These are phyloP conservation scores for Brienomyrus longianalis DNA, from an alignment of 2,113 vertebrate species.

Conservation along the genomic window DNA sequence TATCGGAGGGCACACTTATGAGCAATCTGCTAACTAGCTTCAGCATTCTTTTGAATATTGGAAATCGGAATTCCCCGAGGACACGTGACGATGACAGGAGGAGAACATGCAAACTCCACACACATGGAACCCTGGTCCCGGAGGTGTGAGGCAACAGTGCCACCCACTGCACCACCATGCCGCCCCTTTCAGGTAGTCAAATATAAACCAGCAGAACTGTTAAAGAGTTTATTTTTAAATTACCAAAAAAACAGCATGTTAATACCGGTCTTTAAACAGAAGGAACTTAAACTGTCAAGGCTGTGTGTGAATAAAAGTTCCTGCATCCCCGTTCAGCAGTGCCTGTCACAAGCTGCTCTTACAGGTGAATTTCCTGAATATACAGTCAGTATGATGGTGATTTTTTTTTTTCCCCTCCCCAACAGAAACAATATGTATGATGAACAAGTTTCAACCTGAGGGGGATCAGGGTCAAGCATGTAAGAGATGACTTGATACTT, in stretches of 20 bases:
- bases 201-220: not conserved
- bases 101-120: no score
- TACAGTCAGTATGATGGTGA: not conserved
- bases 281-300: not conserved
- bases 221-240: not conserved
- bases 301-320: not conserved
- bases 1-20: no score
- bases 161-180: no score
- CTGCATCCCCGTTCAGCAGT: not conserved
- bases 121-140: no score
- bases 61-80: no score
- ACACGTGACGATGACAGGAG: no score
- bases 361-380: not conserved
- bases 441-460: not conserved
- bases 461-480: not conserved
- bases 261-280: not conserved
- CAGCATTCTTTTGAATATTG: no score
- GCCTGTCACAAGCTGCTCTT: not conserved
- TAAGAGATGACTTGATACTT: not conserved
- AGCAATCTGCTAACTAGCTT: no score
- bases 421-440: not conserved
- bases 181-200: no score
- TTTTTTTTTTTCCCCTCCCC: not conserved
- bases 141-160: no score
- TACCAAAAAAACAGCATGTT: not conserved